A percentile compares a stretch with the other conserved stretches of the same genome.
These are phyloP conservation scores for Meles meles DNA, from an alignment of 2,113 vertebrate genomes.

Conservation along the genomic window DNA sequence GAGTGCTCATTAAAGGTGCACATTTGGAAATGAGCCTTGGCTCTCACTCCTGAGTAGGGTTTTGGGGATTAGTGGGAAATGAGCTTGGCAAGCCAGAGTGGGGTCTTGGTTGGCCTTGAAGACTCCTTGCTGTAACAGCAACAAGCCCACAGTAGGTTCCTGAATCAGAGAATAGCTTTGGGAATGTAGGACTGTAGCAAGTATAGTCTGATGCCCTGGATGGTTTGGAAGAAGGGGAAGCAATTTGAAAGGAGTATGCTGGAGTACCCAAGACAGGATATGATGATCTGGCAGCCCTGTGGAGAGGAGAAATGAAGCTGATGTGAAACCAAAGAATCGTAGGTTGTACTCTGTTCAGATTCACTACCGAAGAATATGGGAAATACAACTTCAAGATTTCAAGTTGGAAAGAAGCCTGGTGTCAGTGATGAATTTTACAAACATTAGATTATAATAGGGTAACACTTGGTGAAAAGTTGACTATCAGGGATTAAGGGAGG, in stretches of 20 bases:
- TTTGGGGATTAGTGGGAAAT: neutral
- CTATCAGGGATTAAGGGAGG: neutral
- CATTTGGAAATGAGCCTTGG: neutral
- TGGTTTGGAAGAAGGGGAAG: neutral
- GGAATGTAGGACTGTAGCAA: neutral
- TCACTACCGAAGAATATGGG: neutral
- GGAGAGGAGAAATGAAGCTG: neutral
- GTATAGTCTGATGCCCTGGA: neutral
- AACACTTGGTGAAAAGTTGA: neutral
- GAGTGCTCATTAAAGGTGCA: neutral
- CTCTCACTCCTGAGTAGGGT: neutral
- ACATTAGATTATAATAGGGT: neutral
- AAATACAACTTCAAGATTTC: neutral
- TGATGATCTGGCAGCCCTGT: neutral
- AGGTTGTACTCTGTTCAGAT: neutral
- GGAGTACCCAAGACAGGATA: neutral
- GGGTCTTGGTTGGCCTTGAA: neutral
- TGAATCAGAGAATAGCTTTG: neutral
- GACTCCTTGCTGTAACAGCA: neutral
- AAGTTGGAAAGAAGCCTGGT: neutral
- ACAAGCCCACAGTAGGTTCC: neutral
- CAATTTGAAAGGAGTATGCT: neutral
- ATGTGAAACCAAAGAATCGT: neutral
- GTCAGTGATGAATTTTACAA: neutral
- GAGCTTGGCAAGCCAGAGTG: neutral